These are phyloP conservation scores for Nerophis ophidion DNA, from an alignment of 2,113 vertebrate species.

Conservation along the genomic window DNA sequence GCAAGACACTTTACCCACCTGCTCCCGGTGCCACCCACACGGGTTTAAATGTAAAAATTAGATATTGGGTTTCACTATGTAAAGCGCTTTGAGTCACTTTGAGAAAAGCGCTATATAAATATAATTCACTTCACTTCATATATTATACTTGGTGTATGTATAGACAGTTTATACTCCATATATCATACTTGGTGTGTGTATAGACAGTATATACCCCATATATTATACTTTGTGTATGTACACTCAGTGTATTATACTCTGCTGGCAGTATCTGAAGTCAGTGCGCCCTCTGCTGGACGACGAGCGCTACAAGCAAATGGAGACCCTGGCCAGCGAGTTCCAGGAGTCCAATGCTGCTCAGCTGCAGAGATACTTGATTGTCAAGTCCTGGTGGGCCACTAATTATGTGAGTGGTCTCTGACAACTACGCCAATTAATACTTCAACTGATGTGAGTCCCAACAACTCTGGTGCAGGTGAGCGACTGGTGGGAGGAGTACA, in stretches of 20 bases:
- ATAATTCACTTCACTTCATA: too few species aligned
- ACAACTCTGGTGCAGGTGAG: slow-evolving; percentile 44
- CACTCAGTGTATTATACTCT: too few species aligned
- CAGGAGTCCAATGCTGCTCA: slow-evolving; percentile 73
- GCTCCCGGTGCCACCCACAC: too few species aligned
- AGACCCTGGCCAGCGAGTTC: slow-evolving; percentile 80
- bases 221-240: background rate
- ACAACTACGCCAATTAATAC: too few species aligned
- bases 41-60: too few species aligned
- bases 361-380: slow-evolving; percentile 83
- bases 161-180: too few species aligned
- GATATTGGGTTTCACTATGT: too few species aligned
- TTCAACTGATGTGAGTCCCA: too few species aligned
- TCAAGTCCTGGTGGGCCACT: slow-evolving; percentile 93
- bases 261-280: slow-evolving; percentile 85
- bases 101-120: too few species aligned
- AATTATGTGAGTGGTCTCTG: slow-evolving; percentile 81
- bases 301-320: slow-evolving; percentile 76
- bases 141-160: too few species aligned
- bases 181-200: background rate
- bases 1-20: too few species aligned
- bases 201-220: background rate
- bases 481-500: slow-evolving; percentile 84
- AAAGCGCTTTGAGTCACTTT: too few species aligned
- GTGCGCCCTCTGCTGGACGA: slow-evolving; percentile 80